A percentile compares a stretch with the other conserved stretches of the same genome.
phyloP scores from a whole-genome alignment of 1,140 invertebrate genomes.

The Hycleus phaleratus region DNA sequence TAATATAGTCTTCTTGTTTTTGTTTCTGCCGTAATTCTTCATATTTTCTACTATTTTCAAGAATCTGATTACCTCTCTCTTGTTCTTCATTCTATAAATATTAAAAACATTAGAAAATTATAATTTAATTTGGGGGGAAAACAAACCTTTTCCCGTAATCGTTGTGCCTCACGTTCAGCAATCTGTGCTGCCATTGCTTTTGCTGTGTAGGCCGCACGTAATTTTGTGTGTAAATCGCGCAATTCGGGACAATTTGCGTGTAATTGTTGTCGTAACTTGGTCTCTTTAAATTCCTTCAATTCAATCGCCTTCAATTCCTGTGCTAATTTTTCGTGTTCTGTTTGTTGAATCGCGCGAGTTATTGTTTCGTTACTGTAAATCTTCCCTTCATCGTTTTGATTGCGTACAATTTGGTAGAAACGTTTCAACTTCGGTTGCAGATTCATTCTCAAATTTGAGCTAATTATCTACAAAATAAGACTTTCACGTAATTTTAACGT shows the following conservation, averaged over 20 bases:
- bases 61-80: conserved; percentile 13
- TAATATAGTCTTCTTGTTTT: conserved; percentile 29
- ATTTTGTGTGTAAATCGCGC: conserved; percentile 37
- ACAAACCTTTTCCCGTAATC: conserved; percentile 27
- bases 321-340: conserved; percentile 28
- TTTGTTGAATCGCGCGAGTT: too few species aligned
- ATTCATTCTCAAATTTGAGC: too few species aligned
- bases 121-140: neutral
- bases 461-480: too few species aligned
- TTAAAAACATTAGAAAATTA: conserved; percentile 1
- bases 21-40: conserved; percentile 19
- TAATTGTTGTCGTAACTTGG: conserved; percentile 30
- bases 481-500: too few species aligned
- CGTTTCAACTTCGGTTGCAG: too few species aligned
- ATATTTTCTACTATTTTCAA: conserved; percentile 20
- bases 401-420: too few species aligned
- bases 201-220: conserved; percentile 39
- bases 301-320: conserved; percentile 30
- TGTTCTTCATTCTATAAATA: conserved; percentile 19
- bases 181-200: conserved; percentile 40
- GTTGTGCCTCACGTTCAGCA: conserved; percentile 38
- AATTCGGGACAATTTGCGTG: conserved; percentile 41
- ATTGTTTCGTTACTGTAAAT: too few species aligned
- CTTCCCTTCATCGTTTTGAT: too few species aligned
- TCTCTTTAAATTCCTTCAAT: conserved; percentile 28